phyloP scores from a whole-genome alignment of 2,888 invertebrate genomes.

The Erynnis tages region DNA sequence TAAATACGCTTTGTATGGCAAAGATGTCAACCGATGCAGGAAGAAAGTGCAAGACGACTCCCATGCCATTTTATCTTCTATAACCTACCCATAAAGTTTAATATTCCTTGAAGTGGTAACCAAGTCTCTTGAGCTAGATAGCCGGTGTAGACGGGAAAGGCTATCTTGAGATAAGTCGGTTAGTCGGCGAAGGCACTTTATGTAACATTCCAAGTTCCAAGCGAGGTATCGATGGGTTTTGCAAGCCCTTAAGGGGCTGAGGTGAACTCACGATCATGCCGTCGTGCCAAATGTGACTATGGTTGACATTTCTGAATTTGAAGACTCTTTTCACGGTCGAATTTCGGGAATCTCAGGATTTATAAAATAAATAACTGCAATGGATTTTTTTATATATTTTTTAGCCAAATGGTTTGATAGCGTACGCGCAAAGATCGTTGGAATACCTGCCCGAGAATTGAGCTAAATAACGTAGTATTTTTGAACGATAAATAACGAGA shows the following conservation, averaged over 20 bases:
- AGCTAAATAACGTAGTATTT: no score
- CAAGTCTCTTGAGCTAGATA: constrained; percentile 11
- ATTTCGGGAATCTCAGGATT: no score
- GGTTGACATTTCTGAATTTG: no score
- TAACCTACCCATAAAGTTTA: neutral
- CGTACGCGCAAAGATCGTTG: no score
- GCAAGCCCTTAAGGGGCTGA: constrained; percentile 26
- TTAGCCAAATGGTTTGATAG: no score
- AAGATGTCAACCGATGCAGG: constrained; percentile 22
- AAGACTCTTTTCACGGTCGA: no score
- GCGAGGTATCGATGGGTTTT: constrained; percentile 10
- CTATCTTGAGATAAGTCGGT: constrained; percentile 26
- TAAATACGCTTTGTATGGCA: neutral
- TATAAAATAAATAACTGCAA: no score
- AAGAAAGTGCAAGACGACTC: constrained; percentile 15
- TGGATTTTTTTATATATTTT: no score
- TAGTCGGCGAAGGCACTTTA: constrained; percentile 26
- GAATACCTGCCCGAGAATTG: no score
- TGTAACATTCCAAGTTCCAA: constrained; percentile 23
- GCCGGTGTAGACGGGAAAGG: constrained; percentile 16
- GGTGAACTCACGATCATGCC: no score
- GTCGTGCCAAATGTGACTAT: no score
- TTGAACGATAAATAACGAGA: no score
- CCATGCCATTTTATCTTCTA: neutral
- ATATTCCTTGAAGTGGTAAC: neutral